phyloP scores from a whole-genome alignment of 2,113 vertebrate species.

The Microtus richardsoni region DNA sequence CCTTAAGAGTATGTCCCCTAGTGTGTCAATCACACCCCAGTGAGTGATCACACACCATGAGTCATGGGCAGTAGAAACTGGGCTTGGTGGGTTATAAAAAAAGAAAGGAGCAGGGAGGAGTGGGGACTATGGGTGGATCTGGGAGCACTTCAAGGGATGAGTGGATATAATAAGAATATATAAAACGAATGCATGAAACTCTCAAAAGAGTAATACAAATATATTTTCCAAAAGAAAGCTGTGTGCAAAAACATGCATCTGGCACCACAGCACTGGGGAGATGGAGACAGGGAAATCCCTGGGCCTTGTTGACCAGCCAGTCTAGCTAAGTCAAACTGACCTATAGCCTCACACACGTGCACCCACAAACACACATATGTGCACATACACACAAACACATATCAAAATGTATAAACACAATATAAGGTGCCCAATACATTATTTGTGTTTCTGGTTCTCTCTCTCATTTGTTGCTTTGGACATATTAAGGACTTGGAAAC shows the following conservation, averaged over 20 bases:
- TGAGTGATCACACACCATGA: background rate
- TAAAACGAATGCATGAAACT: background rate
- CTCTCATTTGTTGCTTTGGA: constrained; percentile 41
- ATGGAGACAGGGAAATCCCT: background rate
- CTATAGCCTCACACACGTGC: too few relatives aligned
- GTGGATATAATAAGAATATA: background rate
- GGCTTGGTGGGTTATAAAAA: background rate
- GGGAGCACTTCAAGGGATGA: background rate
- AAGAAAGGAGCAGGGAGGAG: background rate
- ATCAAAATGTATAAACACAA: background rate
- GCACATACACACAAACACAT: too few relatives aligned
- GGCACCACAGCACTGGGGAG: background rate
- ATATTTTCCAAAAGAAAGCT: background rate
- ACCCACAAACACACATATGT: background rate
- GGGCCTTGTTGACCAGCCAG: background rate
- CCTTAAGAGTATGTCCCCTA: background rate
- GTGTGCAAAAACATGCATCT: background rate
- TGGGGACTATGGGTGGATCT: background rate
- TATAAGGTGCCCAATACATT: background rate
- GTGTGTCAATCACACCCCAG: background rate
- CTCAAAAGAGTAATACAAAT: background rate
- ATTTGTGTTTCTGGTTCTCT: background rate
- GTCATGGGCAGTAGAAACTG: background rate
- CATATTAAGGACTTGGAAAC: constrained; percentile 23
- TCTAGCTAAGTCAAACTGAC: background rate